These are phyloP conservation scores for Peromyscus leucopus DNA, from an alignment of 2,113 vertebrate species.

Conservation along the genomic window DNA sequence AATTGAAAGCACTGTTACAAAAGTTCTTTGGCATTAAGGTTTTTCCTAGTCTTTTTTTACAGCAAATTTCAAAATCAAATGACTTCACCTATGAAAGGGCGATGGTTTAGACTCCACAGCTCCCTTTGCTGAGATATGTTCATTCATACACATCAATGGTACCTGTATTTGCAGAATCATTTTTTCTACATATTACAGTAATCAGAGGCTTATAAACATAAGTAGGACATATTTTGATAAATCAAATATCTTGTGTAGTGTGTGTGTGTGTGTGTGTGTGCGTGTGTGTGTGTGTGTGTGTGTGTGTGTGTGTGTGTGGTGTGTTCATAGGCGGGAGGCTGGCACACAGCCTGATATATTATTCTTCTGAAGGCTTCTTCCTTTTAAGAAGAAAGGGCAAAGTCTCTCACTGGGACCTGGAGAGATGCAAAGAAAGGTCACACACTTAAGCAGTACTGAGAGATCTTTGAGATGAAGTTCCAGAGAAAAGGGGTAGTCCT, in stretches of 20 bases:
- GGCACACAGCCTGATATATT: background rate
- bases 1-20: background rate
- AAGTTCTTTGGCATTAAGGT: background rate
- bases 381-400: background rate
- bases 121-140: background rate
- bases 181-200: conserved; percentile 34
- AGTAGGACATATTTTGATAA: background rate
- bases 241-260: background rate
- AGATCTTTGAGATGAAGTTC: background rate
- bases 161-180: background rate
- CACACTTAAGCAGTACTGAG: background rate
- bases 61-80: conserved; percentile 48
- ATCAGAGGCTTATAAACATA: background rate
- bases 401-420: background rate
- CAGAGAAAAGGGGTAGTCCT: background rate
- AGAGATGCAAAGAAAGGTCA: background rate
- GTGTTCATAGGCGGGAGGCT: background rate
- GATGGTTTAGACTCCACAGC: background rate
- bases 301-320: background rate
- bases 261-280: background rate
- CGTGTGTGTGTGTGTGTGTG: background rate
- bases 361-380: background rate
- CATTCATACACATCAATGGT: background rate
- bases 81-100: background rate
- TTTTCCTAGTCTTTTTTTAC: conserved; percentile 3